phyloP scores from a whole-genome alignment of 2,888 invertebrate genomes.

The Dryobotodes eremita region DNA sequence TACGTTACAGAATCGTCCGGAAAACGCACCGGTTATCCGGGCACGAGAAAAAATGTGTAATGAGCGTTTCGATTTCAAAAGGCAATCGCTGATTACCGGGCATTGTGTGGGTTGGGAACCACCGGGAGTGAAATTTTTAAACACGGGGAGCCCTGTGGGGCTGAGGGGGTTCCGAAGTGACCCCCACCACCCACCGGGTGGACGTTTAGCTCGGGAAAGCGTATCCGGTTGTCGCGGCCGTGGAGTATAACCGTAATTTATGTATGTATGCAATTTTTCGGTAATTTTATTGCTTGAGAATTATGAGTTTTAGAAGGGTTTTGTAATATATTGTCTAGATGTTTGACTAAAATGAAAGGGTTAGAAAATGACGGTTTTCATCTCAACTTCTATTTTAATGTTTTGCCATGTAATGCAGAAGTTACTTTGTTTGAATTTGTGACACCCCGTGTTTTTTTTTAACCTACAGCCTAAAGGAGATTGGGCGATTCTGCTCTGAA shows the following conservation, averaged over 20 bases:
- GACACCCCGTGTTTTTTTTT: neutral
- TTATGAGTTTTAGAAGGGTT: neutral
- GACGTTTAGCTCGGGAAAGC: slow-evolving; percentile 73
- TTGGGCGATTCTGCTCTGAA: no score
- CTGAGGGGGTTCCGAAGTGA: slow-evolving; percentile 54
- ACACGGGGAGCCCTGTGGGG: slow-evolving; percentile 72
- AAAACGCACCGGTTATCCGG: slow-evolving; percentile 65
- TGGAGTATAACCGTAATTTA: slow-evolving; percentile 63
- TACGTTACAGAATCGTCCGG: slow-evolving; percentile 39
- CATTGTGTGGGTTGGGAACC: slow-evolving; percentile 82
- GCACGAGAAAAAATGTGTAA: slow-evolving; percentile 78
- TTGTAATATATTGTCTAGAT: neutral
- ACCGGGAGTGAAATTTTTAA: slow-evolving; percentile 90
- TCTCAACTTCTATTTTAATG: neutral
- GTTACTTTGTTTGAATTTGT: neutral
- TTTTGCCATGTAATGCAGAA: neutral
- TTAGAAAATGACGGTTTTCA: neutral
- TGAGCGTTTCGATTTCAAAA: slow-evolving; percentile 90
- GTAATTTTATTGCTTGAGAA: slow-evolving; percentile 51
- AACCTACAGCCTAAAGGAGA: neutral
- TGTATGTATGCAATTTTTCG: slow-evolving; percentile 62
- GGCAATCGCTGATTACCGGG: slow-evolving; percentile 89
- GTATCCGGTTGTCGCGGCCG: slow-evolving; percentile 77
- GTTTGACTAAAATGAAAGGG: neutral
- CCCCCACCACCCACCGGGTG: slow-evolving; percentile 63